Conservation (phyloP, 2,113 vertebrate genomes). For the Macroglossus sobrinus region DNA sequence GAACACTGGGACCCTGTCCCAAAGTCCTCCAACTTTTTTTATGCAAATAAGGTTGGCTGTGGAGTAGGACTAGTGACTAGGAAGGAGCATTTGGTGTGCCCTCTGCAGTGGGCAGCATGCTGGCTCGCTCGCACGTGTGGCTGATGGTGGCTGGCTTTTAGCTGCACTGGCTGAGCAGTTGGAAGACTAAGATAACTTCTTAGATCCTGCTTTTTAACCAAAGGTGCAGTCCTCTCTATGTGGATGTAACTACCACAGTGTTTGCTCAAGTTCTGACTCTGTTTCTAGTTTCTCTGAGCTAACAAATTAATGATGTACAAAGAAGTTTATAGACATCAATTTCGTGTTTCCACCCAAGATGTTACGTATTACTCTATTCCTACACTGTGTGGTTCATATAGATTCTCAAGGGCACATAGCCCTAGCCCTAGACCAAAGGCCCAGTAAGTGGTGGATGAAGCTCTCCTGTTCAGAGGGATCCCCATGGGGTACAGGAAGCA, state of each 20-base stretch:
- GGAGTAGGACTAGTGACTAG: slow-evolving; percentile 67
- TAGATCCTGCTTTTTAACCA: slow-evolving; percentile 85
- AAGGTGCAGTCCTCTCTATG: slow-evolving; percentile 75
- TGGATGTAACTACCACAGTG: slow-evolving; percentile 61
- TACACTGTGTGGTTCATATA: slow-evolving; percentile 40
- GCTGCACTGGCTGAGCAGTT: slow-evolving; percentile 88
- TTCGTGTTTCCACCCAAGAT: slow-evolving; percentile 44
- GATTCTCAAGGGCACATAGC: slow-evolving; percentile 20
- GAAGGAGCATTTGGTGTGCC: slow-evolving; percentile 78
- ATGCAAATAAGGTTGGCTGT: slow-evolving; percentile 76
- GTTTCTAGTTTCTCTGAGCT: slow-evolving; percentile 64
- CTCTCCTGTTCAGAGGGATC: background rate
- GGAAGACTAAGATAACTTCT: slow-evolving; percentile 80
- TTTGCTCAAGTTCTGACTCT: slow-evolving; percentile 64
- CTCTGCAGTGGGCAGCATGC: slow-evolving; percentile 87
- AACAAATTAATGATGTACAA: slow-evolving; percentile 64
- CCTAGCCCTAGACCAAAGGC: background rate
- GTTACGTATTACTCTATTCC: slow-evolving; percentile 48
- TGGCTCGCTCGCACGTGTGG: slow-evolving; percentile 89
- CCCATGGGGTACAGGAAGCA: background rate
- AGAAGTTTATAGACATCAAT: slow-evolving; percentile 56
- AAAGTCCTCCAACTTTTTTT: slow-evolving; percentile 57
- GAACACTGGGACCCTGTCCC: slow-evolving; percentile 59
- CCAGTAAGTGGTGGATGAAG: background rate
- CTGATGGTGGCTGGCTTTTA: slow-evolving; percentile 94